phyloP scores from a whole-genome alignment of 2,888 invertebrate genomes.

The Dendrolimus houi region DNA sequence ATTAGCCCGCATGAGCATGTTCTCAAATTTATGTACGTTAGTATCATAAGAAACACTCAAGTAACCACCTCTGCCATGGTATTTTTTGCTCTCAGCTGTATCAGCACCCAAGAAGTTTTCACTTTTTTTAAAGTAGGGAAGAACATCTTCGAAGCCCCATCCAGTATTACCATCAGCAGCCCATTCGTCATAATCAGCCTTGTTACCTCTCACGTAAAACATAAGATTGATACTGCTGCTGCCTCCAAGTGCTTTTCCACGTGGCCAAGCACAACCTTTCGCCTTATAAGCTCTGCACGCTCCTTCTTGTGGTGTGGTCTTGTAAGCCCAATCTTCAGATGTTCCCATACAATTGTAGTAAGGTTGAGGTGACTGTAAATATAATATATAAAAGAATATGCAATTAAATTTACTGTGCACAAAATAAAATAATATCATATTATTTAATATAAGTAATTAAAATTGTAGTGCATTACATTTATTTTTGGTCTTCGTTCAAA shows the following conservation, averaged over 20 bases:
- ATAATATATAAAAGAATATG: background rate
- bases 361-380: slow-evolving; percentile 37
- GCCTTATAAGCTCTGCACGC: slow-evolving; percentile 52
- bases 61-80: slow-evolving; percentile 53
- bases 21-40: slow-evolving; percentile 26
- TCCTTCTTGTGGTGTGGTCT: slow-evolving; percentile 57
- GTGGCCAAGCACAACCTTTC: slow-evolving; percentile 65
- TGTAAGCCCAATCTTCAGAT: slow-evolving; percentile 74
- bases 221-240: slow-evolving; percentile 79
- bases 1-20: slow-evolving; percentile 44
- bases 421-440: too few relatives aligned
- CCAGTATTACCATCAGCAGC: slow-evolving; percentile 75
- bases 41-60: slow-evolving; percentile 45
- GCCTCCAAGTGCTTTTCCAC: slow-evolving; percentile 81
- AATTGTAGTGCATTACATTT: too few relatives aligned
- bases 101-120: slow-evolving; percentile 43
- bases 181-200: slow-evolving; percentile 80
- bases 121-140: slow-evolving; percentile 38
- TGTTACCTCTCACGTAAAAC: slow-evolving; percentile 80
- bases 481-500: too few relatives aligned
- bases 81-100: slow-evolving; percentile 25
- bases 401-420: too few relatives aligned
- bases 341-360: slow-evolving; percentile 38
- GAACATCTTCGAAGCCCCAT: slow-evolving; percentile 38
- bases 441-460: too few relatives aligned